Base-by-base conservation (phyloP, 2,797 vertebrate genomes). In the Podarcis lilfordi region DNA sequence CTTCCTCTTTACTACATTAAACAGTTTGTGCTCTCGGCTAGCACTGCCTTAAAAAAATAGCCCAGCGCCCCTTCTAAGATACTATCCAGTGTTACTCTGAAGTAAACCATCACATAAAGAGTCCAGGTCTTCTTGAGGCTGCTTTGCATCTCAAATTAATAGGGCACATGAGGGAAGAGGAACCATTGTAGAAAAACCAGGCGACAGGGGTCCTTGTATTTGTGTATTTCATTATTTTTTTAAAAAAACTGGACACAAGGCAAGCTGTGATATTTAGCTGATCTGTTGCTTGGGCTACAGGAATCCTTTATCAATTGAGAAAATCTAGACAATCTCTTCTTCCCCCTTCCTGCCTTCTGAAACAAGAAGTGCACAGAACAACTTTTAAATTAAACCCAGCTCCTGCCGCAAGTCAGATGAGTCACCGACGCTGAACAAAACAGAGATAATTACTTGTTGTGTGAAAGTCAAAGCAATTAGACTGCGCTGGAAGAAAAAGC, bases 1-100 rank as follows among this genome's bases (percentile, higher is more conserved):
- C 78, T 25, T 86, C 68, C 91, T 94, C 40, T 93, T 91, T 89
- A 89, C 84, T 61, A 87, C 85, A 88, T 93, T 87, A 88, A 91
- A 91, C 90, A 91, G 88, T 90, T 55, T 84, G 92, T 86, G 82
- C n/a, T 86, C 80, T 59, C 91, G 82, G 92, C 15, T 78, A 86
- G 87, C 5, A 32, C 4, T 55, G 32, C 25, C 2, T 69, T 29
- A 23, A 1, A n/a, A 11, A 35, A 19, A 3, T 35, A 74, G 35
- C 8, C 17, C 35, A 17, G 23, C 3, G 0, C 37, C 19, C 10
- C 10, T 29, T 11, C 11, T 32, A 71, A 72, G 72, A 50, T 50
- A 15, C 25, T 19, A 8, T 5, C 11, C 11, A 29, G 37, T 13
- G n/a, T 0, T 35, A 91, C 76, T 76, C 84, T 5, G 71, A 84